Evolutionary conservation across 1,140 invertebrate species (phyloP), one percentile per base, ranked within the genome.

Genomic region (Achroia grisella): DNA sequence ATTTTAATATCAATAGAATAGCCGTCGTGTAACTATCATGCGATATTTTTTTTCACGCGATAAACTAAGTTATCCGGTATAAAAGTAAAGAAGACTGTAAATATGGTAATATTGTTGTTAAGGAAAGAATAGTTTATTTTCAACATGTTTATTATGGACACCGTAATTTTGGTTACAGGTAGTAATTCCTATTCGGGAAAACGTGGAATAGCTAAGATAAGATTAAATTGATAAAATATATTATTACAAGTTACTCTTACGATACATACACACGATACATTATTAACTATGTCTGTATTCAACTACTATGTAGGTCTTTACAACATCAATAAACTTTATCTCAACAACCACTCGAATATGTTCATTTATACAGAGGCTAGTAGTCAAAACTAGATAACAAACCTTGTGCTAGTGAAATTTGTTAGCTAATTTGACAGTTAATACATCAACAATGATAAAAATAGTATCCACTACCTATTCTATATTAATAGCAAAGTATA

Each of bases 271-370:
- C 43, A 48, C 35, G 33, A 32, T 50, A 52, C 35, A 56, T 45
- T 56, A 53, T 56, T 46, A 31, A 54, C 56, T 41, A 56, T 36
- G 46, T 58, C 48, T 55, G 48, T 55, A 68, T 44, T 62, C 64
- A 62, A 52, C 53, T 36, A 46, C 57, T 58, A 63, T 44, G 44
- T 55, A 48, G 49, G 48, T 60, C 49, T 60, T 28, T 45, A 62
- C 52, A 73, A 71, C 63, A 70, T 67, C 54, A 68, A 73, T 75
- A 71, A 60, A 63, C 45, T 50, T 68, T 76, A 74, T 77, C 73
- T 64, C 52, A 66, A 62, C 55, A 67, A 57, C 52, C 67, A 80
- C 71, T 80, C 43, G 44, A 72, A 68, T 57, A 58, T 63, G 67
- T 73, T 73, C 60, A 73, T 75, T 66, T 69, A 62, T 53, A 48